Evolutionary conservation across 2,113 vertebrate genomes (phyloP).

Genomic region (Chrysemys picta): DNA sequence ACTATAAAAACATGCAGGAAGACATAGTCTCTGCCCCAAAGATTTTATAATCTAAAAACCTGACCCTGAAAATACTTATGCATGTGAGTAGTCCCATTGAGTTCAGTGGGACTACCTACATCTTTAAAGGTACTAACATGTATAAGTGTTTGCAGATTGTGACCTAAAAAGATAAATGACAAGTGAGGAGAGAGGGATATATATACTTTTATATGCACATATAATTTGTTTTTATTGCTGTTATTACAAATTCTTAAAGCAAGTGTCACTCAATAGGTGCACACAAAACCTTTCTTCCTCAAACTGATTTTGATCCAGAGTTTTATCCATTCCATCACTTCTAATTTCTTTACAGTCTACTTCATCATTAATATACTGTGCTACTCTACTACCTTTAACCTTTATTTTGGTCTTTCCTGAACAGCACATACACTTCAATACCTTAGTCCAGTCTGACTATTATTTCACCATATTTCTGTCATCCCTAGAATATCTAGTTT

Average conservation of each 20-base stretch:
- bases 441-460: background rate
- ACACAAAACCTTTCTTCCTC: background rate
- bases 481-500: background rate
- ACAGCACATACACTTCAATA: background rate
- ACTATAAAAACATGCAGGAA: background rate
- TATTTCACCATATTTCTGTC: background rate
- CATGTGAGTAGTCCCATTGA: background rate
- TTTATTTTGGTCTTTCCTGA: background rate
- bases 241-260: background rate
- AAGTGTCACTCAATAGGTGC: background rate
- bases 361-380: background rate
- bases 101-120: background rate
- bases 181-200: background rate
- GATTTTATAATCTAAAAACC: background rate
- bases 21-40: background rate
- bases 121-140: background rate
- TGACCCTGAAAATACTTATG: background rate
- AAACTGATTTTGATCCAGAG: background rate
- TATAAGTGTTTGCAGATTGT: background rate
- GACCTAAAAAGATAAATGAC: background rate
- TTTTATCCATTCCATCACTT: background rate
- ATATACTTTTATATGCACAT: background rate
- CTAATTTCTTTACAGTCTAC: background rate
- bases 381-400: background rate
- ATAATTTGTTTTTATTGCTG: background rate